Evolutionary conservation across 1,140 invertebrate species (phyloP), one percentile per base, ranked within the genome.

Genomic region (Anthonomus grandis): DNA sequence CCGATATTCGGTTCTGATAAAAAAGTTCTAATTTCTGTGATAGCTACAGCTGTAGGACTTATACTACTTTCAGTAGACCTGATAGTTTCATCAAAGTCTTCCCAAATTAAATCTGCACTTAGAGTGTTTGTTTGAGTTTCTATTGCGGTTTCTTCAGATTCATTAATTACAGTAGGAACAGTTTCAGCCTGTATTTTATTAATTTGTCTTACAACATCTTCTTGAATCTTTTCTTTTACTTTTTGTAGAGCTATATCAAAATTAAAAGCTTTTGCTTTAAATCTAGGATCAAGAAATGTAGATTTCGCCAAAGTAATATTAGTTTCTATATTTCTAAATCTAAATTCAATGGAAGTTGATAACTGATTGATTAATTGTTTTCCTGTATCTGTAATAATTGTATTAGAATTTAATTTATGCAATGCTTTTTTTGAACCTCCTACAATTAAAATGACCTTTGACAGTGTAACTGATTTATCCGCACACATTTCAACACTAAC

Each of bases 391-490:
- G 42, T 21, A 12, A 23, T 19, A 22, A 22, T 48, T 18, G 8
- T 34, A 2, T n/a, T 37, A n/a, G n/a, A n/a, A n/a, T 47, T 21
- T 38, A 12, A n/a, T 47, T 23, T 22, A 19, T 21, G 24, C 18
- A 21, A 47, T 17, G 10, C 31, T 47, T n/a, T 25, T 15, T 5
- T 5, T 22, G 9, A 34, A 12, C 9, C 42, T 44, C 18, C 39
- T 45, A 48, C 25, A 12, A 48, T 34, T 3, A 47, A 19, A 17
- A 55, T 47, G 13, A 55, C 17, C 44, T 44, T 53, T 25, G 46
- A 57, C 22, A 31, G 55, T 22, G 55, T 57, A 17, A 19, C 22
- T 21, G 50, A 9, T 44, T 31, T 49, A 34, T 57, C 55, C 37
- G 46, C 23, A 17, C 21, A 39, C 25, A 57, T 9, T 44, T 49